Evolutionary conservation across 2,888 invertebrate genomes (phyloP), one percentile per base, ranked within the genome.

Genomic region (Trachelus stipa): DNA sequence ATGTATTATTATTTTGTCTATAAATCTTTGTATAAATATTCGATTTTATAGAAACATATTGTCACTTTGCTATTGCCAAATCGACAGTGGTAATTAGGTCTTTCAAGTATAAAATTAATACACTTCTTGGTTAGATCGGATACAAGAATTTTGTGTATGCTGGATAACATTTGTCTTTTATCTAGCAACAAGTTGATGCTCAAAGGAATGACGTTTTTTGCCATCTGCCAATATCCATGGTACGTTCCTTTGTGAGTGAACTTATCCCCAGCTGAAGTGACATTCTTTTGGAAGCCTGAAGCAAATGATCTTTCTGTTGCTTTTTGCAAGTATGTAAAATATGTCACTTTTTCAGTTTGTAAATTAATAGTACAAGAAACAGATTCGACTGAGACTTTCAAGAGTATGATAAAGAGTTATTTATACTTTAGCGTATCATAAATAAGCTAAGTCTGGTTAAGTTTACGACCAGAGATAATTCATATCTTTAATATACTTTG

Each of bases 1-100:
- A 73, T 76, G 37, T 73, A 69, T 69, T 34, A 69, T 33, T 34
- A 71, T 37, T 73, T 77, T 73, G 69, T 37, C 15, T 31, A 71
- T 69, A 76, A 12, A 56, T 56, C 71, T 12, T 69, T 76, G 11
- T 23, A 69, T 23, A 73, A 69, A 35, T 34, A 37, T 71, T 9
- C 12, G 4, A 31, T 75, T n/a, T 30, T 33, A n/a, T n/a, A 31
- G 56, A 56, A 56, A 56, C 56, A 2, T 56, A 56, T 23, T 56
- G 56, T 56, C 56, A 56, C 9, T 56, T 56, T 56, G 23, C 56
- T 23, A 56, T 56, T 56, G 56, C 23, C 56, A 9, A 56, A 23
- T 9, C 23, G 56, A 23, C 56, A 56, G 23, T 23, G 56, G 56
- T 23, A 56, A 56, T 23, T 23, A 3, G 6, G 23, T 56, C 0